These are phyloP conservation scores for Apostichopus japonicus DNA, from an alignment of 35 echinoderm and acorn worm species.

Conservation along the genomic window DNA sequence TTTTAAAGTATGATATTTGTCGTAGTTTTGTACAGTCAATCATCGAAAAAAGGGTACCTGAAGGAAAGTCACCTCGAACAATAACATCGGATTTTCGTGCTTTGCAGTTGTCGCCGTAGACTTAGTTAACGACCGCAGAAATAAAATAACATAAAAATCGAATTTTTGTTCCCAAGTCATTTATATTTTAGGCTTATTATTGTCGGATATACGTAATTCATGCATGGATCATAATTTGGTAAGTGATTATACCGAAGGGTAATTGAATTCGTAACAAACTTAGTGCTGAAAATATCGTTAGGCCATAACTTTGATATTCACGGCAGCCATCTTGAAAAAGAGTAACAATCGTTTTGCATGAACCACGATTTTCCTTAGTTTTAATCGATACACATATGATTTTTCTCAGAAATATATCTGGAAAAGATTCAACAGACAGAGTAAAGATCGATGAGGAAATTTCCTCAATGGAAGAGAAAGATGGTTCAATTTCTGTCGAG, in stretches of 20 bases:
- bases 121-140: too few species aligned
- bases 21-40: not conserved
- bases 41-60: not conserved
- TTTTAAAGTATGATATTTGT: not conserved
- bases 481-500: not conserved
- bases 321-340: slow-evolving; percentile 57
- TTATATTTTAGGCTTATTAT: too few species aligned
- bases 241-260: not conserved
- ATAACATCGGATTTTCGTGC: not conserved
- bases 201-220: too few species aligned
- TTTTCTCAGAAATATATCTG: not conserved
- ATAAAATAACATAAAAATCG: too few species aligned
- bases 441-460: not conserved
- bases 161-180: too few species aligned
- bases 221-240: too few species aligned
- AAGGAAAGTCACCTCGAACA: not conserved
- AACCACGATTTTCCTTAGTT: not conserved
- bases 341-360: not conserved
- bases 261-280: too few species aligned
- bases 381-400: not conserved
- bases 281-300: not conserved
- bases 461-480: slow-evolving; percentile 8
- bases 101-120: too few species aligned
- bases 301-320: not conserved
- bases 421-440: not conserved